Conservation (phyloP, 2,113 vertebrate genomes). For the Cephalopholis sonnerati region DNA sequence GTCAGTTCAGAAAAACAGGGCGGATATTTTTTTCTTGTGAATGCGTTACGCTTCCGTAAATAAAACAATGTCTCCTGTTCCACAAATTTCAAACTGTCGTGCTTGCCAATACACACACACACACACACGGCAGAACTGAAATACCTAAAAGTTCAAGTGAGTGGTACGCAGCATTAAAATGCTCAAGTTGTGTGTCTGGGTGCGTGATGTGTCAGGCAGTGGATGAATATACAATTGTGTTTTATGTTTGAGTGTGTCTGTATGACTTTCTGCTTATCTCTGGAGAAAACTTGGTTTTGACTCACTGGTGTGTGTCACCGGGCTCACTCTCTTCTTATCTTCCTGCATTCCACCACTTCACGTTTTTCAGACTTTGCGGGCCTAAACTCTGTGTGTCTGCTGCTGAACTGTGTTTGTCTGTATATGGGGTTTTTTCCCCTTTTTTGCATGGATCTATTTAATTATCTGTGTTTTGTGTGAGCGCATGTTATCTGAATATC, state of each 20-base stretch:
- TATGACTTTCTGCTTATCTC: constrained; percentile 30
- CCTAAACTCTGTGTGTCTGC: constrained; percentile 1
- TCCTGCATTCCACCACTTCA: constrained; percentile 36
- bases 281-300: constrained; percentile 30
- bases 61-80: constrained; percentile 19
- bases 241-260: constrained; percentile 8
- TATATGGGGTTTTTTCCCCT: not conserved
- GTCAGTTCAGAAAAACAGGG: too few species aligned
- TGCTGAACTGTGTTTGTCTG: constrained; percentile 13
- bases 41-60: too few species aligned
- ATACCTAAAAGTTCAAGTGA: constrained; percentile 2
- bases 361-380: not conserved
- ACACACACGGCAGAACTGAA: not conserved
- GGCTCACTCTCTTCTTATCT: constrained; percentile 53
- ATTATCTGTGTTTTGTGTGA: not conserved
- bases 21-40: too few species aligned
- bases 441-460: constrained; percentile 17
- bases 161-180: not conserved
- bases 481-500: not conserved
- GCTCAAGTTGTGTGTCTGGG: constrained; percentile 2
- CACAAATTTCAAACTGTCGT: not conserved
- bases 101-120: not conserved
- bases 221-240: not conserved
- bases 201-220: not conserved
- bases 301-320: constrained; percentile 38